A percentile compares a stretch with the other conserved stretches of the same genome.
phyloP scores from a whole-genome alignment of 2,113 vertebrate genomes.

The Clupea harengus region DNA sequence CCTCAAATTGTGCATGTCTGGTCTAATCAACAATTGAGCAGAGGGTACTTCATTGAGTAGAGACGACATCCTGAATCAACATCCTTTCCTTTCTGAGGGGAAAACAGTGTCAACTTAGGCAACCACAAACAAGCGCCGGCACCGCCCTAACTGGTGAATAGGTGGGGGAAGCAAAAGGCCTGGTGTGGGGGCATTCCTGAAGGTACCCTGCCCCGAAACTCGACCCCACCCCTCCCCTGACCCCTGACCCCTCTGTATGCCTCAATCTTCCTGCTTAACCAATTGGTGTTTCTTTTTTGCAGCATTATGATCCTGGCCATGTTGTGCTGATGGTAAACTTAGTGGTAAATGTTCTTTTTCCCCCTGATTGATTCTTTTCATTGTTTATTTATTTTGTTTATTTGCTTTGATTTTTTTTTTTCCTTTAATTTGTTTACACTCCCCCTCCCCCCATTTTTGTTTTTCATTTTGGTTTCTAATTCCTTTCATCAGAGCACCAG shows the following conservation, averaged over 20 bases:
- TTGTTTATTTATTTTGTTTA: slow-evolving; percentile 51
- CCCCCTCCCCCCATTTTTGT: slow-evolving; percentile 33
- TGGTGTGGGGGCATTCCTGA: slow-evolving; percentile 70
- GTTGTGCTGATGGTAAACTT: slow-evolving; percentile 99
- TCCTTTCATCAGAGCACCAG: slow-evolving; percentile 99
- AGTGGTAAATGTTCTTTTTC: slow-evolving; percentile 99
- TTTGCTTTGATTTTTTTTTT: slow-evolving; percentile 62
- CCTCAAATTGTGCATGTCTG: too few relatives aligned
- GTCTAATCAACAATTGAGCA: not conserved
- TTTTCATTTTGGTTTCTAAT: slow-evolving; percentile 69
- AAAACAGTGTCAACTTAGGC: not conserved
- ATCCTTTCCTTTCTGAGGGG: not conserved
- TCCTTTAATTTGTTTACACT: slow-evolving; percentile 43
- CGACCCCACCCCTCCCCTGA: slow-evolving; percentile 62
- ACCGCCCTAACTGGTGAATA: slow-evolving; percentile 21
- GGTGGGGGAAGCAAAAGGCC: slow-evolving; percentile 49
- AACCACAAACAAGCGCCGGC: not conserved
- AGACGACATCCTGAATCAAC: not conserved
- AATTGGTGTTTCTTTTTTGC: slow-evolving; percentile 99
- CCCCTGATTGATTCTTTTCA: slow-evolving; percentile 91
- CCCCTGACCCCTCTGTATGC: slow-evolving; percentile 77
- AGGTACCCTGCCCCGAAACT: slow-evolving; percentile 67
- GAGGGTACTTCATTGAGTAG: not conserved
- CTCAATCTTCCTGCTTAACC: slow-evolving; percentile 98
- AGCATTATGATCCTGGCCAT: slow-evolving; percentile 99